Percentiles rank a stretch among this genome's conserved stretches.
Conservation (phyloP, 2,888 invertebrate species). For the Tenodera sinensis region DNA sequence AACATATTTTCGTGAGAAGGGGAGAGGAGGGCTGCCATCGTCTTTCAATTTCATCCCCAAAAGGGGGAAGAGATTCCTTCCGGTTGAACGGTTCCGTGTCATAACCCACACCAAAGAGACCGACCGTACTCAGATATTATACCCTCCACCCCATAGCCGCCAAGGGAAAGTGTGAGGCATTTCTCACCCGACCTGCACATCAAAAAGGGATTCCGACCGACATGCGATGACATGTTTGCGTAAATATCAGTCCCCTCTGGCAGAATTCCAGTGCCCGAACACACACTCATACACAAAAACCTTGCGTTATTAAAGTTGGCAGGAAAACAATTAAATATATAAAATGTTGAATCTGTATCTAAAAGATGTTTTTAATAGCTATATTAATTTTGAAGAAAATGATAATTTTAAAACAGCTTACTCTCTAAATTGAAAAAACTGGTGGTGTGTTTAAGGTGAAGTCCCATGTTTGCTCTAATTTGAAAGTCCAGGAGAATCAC, state of each 20-base stretch:
- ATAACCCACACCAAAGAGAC: background rate
- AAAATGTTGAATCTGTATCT: no score
- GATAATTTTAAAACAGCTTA: no score
- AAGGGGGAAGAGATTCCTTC: background rate
- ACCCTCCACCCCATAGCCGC: background rate
- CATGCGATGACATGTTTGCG: background rate
- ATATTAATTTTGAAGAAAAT: no score
- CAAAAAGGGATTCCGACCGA: background rate
- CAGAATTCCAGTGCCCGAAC: no score
- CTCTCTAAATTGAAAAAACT: no score
- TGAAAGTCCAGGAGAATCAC: no score
- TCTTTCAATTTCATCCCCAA: background rate
- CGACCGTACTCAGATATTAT: background rate
- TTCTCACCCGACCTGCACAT: background rate
- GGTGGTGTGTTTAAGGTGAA: no score
- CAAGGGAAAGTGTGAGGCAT: background rate
- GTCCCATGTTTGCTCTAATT: no score
- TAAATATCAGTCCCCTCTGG: background rate
- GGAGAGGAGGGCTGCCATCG: background rate
- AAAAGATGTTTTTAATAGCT: no score
- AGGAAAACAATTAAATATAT: no score
- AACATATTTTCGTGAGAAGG: background rate
- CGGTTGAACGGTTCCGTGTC: background rate
- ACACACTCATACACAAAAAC: no score
- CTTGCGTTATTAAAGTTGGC: no score